A percentile compares a stretch with the other conserved stretches of the same genome.
These are phyloP conservation scores for Dunckerocampus dactyliophorus DNA, from an alignment of 2,113 vertebrate genomes.

Conservation along the genomic window DNA sequence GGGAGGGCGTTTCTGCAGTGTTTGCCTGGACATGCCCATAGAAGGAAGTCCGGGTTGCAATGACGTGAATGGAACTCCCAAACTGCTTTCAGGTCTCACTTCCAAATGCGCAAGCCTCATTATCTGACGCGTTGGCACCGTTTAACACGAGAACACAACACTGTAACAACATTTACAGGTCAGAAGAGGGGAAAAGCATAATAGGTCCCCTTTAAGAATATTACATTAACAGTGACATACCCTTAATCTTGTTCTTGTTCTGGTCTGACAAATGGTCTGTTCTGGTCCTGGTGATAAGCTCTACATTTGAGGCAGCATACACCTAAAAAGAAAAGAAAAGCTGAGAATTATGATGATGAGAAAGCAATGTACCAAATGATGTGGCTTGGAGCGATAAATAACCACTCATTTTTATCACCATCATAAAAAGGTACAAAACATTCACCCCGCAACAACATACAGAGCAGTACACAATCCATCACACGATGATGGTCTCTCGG, in stretches of 20 bases:
- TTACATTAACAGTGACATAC: conserved; percentile 58
- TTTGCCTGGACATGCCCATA: too few relatives aligned
- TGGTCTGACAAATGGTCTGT: conserved; percentile 94
- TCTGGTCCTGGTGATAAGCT: conserved; percentile 93
- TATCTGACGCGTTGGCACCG: too few relatives aligned
- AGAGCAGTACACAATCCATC: neutral
- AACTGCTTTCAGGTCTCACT: too few relatives aligned
- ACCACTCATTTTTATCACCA: neutral
- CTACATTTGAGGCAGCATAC: conserved; percentile 94
- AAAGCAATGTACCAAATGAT: neutral
- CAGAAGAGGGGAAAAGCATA: too few relatives aligned
- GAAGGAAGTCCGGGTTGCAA: too few relatives aligned
- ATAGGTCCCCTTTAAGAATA: too few relatives aligned
- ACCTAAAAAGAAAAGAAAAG: conserved; percentile 72
- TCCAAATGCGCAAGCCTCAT: too few relatives aligned
- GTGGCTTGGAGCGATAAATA: neutral
- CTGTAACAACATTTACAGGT: too few relatives aligned
- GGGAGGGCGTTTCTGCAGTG: too few relatives aligned
- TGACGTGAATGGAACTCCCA: too few relatives aligned
- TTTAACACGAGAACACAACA: too few relatives aligned
- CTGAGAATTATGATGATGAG: neutral
- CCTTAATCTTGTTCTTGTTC: conserved; percentile 94
- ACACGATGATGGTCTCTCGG: neutral
- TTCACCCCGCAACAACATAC: neutral
- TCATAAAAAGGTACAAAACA: neutral